phyloP scores from a whole-genome alignment of 2,797 vertebrate species.

The Gouania willdenowi region DNA sequence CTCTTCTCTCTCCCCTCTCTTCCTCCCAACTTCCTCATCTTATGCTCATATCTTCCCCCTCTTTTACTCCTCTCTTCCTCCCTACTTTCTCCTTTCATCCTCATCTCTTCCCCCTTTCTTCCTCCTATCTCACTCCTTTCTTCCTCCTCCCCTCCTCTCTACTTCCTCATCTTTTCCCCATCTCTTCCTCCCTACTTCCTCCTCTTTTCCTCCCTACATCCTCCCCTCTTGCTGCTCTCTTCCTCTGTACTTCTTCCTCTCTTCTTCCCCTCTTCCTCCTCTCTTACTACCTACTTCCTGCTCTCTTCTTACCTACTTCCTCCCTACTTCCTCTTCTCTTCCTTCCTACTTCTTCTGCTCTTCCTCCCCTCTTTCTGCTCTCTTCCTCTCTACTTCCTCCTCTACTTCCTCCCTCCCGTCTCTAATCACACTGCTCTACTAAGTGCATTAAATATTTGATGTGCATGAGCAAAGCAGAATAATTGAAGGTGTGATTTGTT shows the following conservation, averaged over 20 bases:
- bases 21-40: not conserved
- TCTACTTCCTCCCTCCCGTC: conserved; percentile 80
- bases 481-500: conserved; percentile 80
- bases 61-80: too few species aligned
- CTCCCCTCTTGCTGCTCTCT: too few species aligned
- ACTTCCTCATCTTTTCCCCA: not conserved
- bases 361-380: conserved; percentile 29
- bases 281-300: not conserved
- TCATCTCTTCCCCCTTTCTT: not conserved
- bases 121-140: not conserved
- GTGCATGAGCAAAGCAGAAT: conserved; percentile 81
- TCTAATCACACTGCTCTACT: conserved; percentile 83
- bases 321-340: conserved; percentile 51
- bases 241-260: not conserved
- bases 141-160: not conserved
- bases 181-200: not conserved
- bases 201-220: not conserved
- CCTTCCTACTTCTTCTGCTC: conserved; percentile 5
- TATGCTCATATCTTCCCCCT: not conserved
- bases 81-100: not conserved
- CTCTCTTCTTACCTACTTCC: not conserved
- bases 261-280: not conserved
- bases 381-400: conserved; percentile 76
- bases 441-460: conserved; percentile 92
- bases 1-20: not conserved